A percentile compares a stretch with the other conserved stretches of the same genome.
Conservation (phyloP, 1,140 invertebrate species). For the Theocolax elegans region DNA sequence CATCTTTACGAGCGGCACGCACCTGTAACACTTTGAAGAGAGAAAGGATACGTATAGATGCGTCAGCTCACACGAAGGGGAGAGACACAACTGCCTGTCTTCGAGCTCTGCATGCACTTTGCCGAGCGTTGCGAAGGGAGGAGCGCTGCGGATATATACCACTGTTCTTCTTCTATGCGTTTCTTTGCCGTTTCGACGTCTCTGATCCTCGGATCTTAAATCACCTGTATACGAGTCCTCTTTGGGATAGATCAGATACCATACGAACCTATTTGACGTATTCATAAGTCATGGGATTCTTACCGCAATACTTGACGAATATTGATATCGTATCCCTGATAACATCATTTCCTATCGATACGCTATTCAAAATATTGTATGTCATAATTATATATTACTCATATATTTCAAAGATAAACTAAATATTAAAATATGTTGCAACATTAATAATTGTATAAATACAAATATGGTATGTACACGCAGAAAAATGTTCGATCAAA, state of each 20-base stretch:
- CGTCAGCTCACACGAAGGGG: not conserved
- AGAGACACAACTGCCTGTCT: not conserved
- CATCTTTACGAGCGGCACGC: constrained; percentile 61
- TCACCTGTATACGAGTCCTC: not conserved
- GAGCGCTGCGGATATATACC: not conserved
- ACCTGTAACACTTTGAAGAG: constrained; percentile 50
- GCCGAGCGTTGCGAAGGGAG: not conserved
- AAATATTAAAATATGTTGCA: too few relatives aligned
- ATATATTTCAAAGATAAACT: too few relatives aligned
- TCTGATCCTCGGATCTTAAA: constrained; percentile 12
- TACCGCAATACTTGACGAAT: too few relatives aligned
- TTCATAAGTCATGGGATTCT: not conserved
- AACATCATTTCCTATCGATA: too few relatives aligned
- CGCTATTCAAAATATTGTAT: too few relatives aligned
- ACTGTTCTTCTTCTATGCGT: not conserved
- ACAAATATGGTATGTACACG: too few relatives aligned
- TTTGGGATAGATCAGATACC: not conserved
- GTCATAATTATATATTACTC: too few relatives aligned
- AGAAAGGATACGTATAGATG: not conserved
- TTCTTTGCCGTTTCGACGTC: not conserved
- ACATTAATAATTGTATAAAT: too few relatives aligned
- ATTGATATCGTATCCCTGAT: too few relatives aligned
- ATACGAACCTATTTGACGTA: not conserved
- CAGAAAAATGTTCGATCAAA: too few relatives aligned
- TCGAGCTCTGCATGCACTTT: not conserved